These are phyloP conservation scores for Tamandua tetradactyla DNA, from an alignment of 2,797 vertebrate species.

Conservation along the genomic window DNA sequence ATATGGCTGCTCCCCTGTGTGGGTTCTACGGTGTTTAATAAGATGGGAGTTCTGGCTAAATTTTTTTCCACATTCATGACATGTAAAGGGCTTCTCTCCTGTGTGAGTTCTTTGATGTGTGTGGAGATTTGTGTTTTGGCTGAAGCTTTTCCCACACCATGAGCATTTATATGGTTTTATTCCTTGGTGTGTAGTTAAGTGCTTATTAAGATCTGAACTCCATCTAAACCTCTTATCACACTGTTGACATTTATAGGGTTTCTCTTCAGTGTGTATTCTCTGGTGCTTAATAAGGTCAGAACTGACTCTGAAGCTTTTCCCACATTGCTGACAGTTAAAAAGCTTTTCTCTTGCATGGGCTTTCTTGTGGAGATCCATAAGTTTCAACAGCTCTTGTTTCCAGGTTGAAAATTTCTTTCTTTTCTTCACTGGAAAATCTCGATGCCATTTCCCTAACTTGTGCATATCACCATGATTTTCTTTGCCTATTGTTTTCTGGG, in stretches of 20 bases:
- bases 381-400: conserved; percentile 76
- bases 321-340: conserved; percentile 77
- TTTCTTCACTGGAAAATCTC: conserved; percentile 66
- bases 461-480: conserved; percentile 57
- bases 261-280: conserved; percentile 74
- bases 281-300: conserved; percentile 79
- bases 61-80: conserved; percentile 73
- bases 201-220: conserved; percentile 82
- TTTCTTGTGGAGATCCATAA: conserved; percentile 73
- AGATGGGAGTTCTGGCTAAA: conserved; percentile 73
- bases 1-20: conserved; percentile 72
- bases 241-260: conserved; percentile 71
- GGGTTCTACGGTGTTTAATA: conserved; percentile 69
- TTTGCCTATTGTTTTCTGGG: conserved; percentile 60
- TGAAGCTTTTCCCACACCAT: conserved; percentile 83
- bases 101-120: conserved; percentile 82
- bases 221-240: conserved; percentile 79
- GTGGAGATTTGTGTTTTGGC: conserved; percentile 81
- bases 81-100: conserved; percentile 72
- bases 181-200: conserved; percentile 76
- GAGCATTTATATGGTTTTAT: conserved; percentile 78
- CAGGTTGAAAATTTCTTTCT: conserved; percentile 69
- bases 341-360: conserved; percentile 61
- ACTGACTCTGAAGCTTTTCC: conserved; percentile 79
- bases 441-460: conserved; percentile 35